Base-by-base conservation (phyloP, 2,888 invertebrate genomes). In the Clivina fossor region DNA sequence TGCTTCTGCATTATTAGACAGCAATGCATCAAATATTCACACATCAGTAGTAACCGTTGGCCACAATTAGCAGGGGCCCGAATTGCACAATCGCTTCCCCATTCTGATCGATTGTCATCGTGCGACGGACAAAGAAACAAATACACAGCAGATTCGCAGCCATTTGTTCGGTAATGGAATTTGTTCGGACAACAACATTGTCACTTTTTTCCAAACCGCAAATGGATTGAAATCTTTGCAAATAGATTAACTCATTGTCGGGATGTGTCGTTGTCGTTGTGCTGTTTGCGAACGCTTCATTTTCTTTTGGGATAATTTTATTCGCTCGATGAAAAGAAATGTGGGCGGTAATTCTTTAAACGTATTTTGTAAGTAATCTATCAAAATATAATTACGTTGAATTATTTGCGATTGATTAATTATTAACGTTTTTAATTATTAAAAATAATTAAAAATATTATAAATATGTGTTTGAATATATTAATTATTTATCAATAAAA, bases 221-320 rank as follows among this genome's bases (percentile, higher is more conserved):
- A 56, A 49, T 56, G 56, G 49, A 56, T 56, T 56, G 56, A 56
- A 56, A 56, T 40, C 49, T n/a, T 49, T 48, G 48, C 40, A 56
- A 56, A 48, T 38, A 56, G 56, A 56, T 56, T 56, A 48, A 33
- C 20, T 33, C 49, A 56, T 56, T 56, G 55, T 55, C 35, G 26
- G 35, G 15, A 47, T 18, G 30, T 9, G 3, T n/a, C 24, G n/a
- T 43, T 43, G 43, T 43, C 16, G 22, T 13, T 44, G 8, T 22
- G 53, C 26, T 44, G 35, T 40, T 44, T 44, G 44, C 32, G 32
- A 15, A 13, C 35, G 35, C 22, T 11, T 22, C 16, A 15, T 13
- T 43, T 43, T 43, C 26, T 43, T 35, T 24, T 13, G 9, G 15
- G 24, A n/a, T n/a, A n/a, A n/a, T n/a, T n/a, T n/a, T n/a, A n/a